A percentile compares a stretch with the other conserved stretches of the same genome.
These are phyloP conservation scores for Mayetiola destructor DNA, from an alignment of 2,888 invertebrate genomes.

Conservation along the genomic window DNA sequence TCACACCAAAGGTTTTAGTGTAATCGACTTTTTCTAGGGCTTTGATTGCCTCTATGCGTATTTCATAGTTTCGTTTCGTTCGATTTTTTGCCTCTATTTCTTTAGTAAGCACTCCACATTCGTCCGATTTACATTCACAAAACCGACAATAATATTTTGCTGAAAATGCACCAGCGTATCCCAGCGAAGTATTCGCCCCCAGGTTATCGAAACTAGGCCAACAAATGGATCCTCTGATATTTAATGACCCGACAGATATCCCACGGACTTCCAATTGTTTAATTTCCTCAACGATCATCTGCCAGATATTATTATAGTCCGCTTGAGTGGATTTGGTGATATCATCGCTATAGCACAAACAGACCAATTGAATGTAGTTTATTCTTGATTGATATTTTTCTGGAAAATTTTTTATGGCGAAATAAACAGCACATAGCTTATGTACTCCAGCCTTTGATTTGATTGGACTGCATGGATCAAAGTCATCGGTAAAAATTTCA, in stretches of 20 bases:
- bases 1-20: not conserved
- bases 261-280: not conserved
- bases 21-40: not conserved
- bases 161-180: constrained; percentile 19
- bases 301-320: not conserved
- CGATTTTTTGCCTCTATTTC: not conserved
- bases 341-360: not conserved
- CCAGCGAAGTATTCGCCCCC: constrained; percentile 17
- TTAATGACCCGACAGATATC: not conserved
- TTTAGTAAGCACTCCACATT: not conserved
- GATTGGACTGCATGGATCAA: not conserved
- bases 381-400: not conserved
- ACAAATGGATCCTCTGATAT: constrained; percentile 17
- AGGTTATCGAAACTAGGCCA: constrained; percentile 17
- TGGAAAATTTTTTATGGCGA: not conserved
- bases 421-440: not conserved
- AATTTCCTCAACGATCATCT: not conserved
- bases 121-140: constrained; percentile 15
- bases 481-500: not conserved
- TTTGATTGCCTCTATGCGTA: not conserved
- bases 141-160: constrained; percentile 19
- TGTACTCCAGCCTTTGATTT: not conserved
- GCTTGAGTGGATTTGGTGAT: not conserved
- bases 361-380: not conserved
- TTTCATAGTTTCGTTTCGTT: not conserved